Evolutionary conservation across 2,888 invertebrate species (phyloP), one percentile per base, ranked within the genome.

Genomic region (Tachina grossa): DNA sequence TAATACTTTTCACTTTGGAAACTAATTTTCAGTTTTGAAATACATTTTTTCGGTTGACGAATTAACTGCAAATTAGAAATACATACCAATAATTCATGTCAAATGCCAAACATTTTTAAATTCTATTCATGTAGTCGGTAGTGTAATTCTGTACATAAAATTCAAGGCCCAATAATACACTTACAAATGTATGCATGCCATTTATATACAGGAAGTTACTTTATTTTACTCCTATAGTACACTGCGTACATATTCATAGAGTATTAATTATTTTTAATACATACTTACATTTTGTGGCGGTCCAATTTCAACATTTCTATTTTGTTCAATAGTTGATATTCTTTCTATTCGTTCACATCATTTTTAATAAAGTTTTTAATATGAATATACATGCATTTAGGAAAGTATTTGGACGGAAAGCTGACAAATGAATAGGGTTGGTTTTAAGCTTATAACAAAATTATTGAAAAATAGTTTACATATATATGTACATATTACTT

Each of bases 201-300:
- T 31, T 31, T 0, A 59, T 22, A 55, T 19, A 11, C 11, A 16
- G 2, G 41, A 6, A 14, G 1, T 10, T 19, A 53, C 10, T 19
- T 19, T 19, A 53, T 3, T 53, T 55, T 19, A 51, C 2, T 55
- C 4, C 11, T 14, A n/a, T n/a, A n/a, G n/a, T n/a, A n/a, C n/a
- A 31, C 6, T 57, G 4, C 8, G 11, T 61, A 43, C 19, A 19
- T 11, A 2, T 13, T 13, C 1, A 57, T 11, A 43, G 11, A 10
- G 1, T 41, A 41, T n/a, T 10, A 6, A 2, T 43, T 43, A 9
- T 1, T 11, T 4, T 63, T 14, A 22, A 9, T 47, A 13, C 9
- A 4, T 31, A 76, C 55, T 76, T 66, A 65, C 75, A 14, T 65
- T 53, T 55, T 14, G 6, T 39, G 13, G 19, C 13, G 6, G 5